Percentiles rank a stretch among this genome's conserved stretches.
phyloP scores from a whole-genome alignment of 37 sponge, comb jelly and placozoan genomes.

The Haliclona indistincta region DNA sequence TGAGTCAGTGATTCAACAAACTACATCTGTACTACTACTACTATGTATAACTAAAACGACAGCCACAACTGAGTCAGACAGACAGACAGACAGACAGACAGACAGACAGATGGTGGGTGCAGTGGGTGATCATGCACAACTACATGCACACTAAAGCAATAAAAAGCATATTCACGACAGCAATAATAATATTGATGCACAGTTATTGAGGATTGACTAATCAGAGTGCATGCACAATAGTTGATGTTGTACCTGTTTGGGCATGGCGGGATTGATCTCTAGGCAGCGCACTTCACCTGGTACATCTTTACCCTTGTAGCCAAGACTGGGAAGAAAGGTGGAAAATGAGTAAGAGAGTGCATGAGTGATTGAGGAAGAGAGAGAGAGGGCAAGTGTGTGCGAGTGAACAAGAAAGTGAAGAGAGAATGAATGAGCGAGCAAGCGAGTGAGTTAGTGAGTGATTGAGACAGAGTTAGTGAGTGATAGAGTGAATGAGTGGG shows the following conservation, averaged over 20 bases:
- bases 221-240: neutral
- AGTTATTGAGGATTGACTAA: neutral
- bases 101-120: neutral
- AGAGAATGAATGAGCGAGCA: no score
- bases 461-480: no score
- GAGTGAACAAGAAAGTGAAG: neutral
- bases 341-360: neutral
- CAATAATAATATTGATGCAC: neutral
- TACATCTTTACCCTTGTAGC: conserved; percentile 59
- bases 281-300: conserved; percentile 80
- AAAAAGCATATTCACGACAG: neutral
- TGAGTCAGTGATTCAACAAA: neutral
- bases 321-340: conserved; percentile 7
- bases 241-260: conserved; percentile 63
- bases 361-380: neutral
- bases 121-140: neutral
- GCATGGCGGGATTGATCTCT: conserved; percentile 62
- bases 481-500: no score
- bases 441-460: no score
- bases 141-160: neutral
- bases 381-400: neutral
- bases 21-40: neutral
- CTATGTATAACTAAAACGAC: neutral
- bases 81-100: neutral
- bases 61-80: neutral